Evolutionary conservation across 2,113 vertebrate species (phyloP).

Genomic region (Actenoides hombroni): DNA sequence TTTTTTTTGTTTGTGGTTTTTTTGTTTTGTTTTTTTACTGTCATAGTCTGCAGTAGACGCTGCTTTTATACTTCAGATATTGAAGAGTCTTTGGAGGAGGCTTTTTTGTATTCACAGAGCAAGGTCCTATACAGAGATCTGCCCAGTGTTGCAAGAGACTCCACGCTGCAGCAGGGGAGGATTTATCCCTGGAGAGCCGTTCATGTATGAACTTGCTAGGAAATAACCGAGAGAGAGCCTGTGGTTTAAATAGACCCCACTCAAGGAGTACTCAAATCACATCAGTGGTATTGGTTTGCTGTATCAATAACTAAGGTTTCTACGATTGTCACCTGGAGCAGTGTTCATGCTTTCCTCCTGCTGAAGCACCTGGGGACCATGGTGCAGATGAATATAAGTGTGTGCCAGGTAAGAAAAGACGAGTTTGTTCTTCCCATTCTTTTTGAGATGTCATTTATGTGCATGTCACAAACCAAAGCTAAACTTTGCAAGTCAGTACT

Average conservation of each 20-base stretch:
- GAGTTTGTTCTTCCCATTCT: neutral
- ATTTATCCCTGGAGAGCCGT: neutral
- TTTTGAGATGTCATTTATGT: neutral
- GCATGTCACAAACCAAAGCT: neutral
- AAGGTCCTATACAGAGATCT: neutral
- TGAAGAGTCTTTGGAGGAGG: neutral
- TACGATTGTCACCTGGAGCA: neutral
- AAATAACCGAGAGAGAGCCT: neutral
- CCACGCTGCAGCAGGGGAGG: neutral
- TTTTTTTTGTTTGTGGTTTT: no score
- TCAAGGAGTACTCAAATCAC: neutral
- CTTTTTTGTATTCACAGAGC: neutral
- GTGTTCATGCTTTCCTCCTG: neutral
- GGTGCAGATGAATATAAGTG: neutral
- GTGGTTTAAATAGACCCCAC: neutral
- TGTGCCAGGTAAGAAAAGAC: neutral
- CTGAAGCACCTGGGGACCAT: neutral
- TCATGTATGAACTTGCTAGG: neutral
- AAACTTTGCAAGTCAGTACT: neutral
- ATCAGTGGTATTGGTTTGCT: neutral
- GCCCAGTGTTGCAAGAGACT: neutral
- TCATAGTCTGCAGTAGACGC: neutral
- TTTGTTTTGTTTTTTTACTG: neutral
- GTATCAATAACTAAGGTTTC: neutral
- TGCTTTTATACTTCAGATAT: neutral